phyloP scores from a whole-genome alignment of 2,888 invertebrate species.

The Micropterix aruncella region DNA sequence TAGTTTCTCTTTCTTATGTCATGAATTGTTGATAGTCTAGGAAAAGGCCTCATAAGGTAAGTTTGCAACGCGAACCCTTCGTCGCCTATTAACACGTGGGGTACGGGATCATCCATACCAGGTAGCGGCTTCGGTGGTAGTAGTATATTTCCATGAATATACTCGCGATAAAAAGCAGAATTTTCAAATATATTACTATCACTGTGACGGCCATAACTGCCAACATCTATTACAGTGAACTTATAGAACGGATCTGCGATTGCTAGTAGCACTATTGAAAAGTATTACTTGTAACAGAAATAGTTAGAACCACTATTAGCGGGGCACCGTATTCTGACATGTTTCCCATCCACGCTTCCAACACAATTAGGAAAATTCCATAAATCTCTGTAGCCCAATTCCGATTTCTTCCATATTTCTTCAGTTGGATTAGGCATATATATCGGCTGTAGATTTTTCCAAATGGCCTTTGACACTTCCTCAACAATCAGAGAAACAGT shows the following conservation, averaged over 20 bases:
- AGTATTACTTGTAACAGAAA: background rate
- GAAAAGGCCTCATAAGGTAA: background rate
- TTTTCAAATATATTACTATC: background rate
- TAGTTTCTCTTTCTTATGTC: background rate
- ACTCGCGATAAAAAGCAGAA: too few relatives aligned
- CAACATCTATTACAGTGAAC: background rate
- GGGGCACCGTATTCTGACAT: background rate
- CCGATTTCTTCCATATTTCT: background rate
- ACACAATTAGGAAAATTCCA: background rate
- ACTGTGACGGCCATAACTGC: too few relatives aligned
- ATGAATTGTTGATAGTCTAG: background rate
- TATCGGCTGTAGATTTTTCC: too few relatives aligned
- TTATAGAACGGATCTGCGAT: background rate
- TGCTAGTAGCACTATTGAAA: background rate
- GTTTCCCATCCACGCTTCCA: background rate
- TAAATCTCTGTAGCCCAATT: background rate
- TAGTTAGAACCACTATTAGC: background rate
- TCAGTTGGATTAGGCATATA: background rate
- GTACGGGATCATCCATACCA: background rate
- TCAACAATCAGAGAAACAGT: background rate
- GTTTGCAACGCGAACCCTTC: background rate
- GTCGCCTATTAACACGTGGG: background rate
- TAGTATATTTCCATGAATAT: too few relatives aligned
- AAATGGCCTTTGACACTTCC: too few relatives aligned
- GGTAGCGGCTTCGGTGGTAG: background rate